Percentiles rank a stretch among this genome's conserved stretches.
These are phyloP conservation scores for Macrobrachium nipponense DNA, from an alignment of 1,140 invertebrate species.

Conservation along the genomic window DNA sequence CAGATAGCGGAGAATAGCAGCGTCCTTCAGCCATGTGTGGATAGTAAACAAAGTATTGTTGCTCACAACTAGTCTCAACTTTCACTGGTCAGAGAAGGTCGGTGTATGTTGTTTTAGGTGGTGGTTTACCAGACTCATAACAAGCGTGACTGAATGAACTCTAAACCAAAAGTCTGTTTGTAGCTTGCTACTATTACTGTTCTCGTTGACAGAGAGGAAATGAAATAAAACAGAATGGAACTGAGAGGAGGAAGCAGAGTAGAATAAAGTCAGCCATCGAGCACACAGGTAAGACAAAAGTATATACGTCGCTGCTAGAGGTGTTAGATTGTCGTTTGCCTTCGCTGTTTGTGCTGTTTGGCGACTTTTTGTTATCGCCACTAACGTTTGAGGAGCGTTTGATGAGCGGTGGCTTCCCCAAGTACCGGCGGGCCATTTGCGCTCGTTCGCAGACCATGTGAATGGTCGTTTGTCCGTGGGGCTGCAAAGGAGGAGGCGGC, in stretches of 20 bases:
- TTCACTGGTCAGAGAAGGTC: no score
- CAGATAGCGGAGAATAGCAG: background rate
- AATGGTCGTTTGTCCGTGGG: slow-evolving; percentile 46
- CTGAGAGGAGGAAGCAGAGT: background rate
- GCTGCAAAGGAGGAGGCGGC: slow-evolving; percentile 48
- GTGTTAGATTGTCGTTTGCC: slow-evolving; percentile 41
- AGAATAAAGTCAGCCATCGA: slow-evolving; percentile 7
- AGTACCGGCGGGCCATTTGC: slow-evolving; percentile 38
- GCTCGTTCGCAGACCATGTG: slow-evolving; percentile 57
- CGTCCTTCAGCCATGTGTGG: slow-evolving; percentile 6
- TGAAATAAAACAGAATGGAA: background rate
- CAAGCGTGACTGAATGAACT: background rate
- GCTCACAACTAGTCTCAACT: no score
- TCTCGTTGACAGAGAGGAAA: background rate
- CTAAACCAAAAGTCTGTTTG: no score
- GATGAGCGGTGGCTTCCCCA: slow-evolving; percentile 38
- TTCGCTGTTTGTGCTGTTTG: slow-evolving; percentile 24
- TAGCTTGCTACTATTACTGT: no score
- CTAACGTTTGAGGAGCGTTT: slow-evolving; percentile 47
- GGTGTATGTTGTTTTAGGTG: background rate
- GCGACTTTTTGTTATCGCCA: background rate
- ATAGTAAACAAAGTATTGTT: background rate
- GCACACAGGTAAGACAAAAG: background rate
- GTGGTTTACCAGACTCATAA: background rate
- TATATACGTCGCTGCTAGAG: slow-evolving; percentile 50